Percentiles rank a stretch among this genome's conserved stretches.
phyloP scores from a whole-genome alignment of 92 coral and sea anemone genomes.

The Bergia sp. region DNA sequence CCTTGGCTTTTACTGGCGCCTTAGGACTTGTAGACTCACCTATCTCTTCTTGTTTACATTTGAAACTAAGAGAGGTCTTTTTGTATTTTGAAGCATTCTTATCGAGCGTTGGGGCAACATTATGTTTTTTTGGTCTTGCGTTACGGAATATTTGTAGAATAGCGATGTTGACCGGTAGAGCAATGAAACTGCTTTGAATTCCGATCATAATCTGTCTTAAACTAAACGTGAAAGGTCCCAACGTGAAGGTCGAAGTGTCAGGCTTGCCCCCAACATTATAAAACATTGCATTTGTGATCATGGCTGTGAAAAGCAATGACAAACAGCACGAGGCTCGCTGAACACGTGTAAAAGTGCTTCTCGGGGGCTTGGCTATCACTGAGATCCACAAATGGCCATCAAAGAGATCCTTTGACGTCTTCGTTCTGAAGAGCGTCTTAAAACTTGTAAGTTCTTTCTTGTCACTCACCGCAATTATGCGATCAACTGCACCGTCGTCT shows the following conservation, averaged over 20 bases:
- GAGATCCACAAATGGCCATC: slow-evolving; percentile 91
- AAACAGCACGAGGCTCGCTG: slow-evolving; percentile 86
- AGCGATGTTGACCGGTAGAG: slow-evolving; percentile 61
- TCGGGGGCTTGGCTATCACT: slow-evolving; percentile 72
- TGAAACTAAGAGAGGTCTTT: neutral
- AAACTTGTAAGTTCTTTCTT: slow-evolving; percentile 63
- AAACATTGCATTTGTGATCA: slow-evolving; percentile 93
- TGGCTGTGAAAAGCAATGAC: slow-evolving; percentile 73
- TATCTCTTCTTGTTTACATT: neutral
- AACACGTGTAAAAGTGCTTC: slow-evolving; percentile 79
- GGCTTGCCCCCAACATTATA: slow-evolving; percentile 71
- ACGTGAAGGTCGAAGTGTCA: slow-evolving; percentile 53
- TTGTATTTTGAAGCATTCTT: slow-evolving; percentile 17
- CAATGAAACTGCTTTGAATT: slow-evolving; percentile 76
- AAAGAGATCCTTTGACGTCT: slow-evolving; percentile 66
- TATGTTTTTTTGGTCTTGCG: slow-evolving; percentile 51
- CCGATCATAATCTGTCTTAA: slow-evolving; percentile 71
- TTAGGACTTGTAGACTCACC: neutral
- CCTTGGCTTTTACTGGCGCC: slow-evolving; percentile 10
- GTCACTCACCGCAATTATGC: slow-evolving; percentile 54
- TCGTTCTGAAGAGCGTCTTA: slow-evolving; percentile 63
- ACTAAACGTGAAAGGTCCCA: slow-evolving; percentile 77
- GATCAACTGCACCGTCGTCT: slow-evolving; percentile 72
- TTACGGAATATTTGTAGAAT: slow-evolving; percentile 66
- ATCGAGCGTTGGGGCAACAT: neutral